These are phyloP conservation scores for Drosophila kuntzei DNA, from an alignment of 2,888 invertebrate genomes.

Conservation along the genomic window DNA sequence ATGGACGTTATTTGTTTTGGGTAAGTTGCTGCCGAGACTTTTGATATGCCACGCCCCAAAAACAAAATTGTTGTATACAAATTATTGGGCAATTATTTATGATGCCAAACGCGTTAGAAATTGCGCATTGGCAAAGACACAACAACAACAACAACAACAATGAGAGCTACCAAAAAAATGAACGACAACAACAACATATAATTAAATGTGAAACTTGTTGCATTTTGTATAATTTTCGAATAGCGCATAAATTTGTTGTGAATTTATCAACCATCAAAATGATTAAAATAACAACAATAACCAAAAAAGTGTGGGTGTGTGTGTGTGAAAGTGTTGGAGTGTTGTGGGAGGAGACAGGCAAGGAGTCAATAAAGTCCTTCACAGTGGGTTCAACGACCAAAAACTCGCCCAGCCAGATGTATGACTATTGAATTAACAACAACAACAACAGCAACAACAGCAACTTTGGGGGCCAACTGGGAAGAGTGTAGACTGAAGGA, in stretches of 20 bases:
- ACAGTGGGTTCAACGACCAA: constrained; percentile 55
- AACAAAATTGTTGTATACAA: constrained; percentile 15
- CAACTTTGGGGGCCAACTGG: constrained; percentile 52
- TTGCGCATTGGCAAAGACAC: constrained; percentile 55
- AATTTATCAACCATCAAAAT: constrained; percentile 36
- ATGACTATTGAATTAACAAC: constrained; percentile 37
- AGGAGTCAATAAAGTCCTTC: constrained; percentile 45
- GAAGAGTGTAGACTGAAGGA: neutral
- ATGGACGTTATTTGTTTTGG: constrained; percentile 15
- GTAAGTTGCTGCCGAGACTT: constrained; percentile 36
- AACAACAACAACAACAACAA: constrained; percentile 8
- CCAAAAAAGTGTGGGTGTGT: constrained; percentile 6
- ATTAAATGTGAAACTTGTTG: constrained; percentile 61
- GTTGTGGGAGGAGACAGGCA: constrained; percentile 11
- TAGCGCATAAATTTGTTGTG: constrained; percentile 56
- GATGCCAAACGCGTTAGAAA: constrained; percentile 57
- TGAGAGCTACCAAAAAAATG: constrained; percentile 4
- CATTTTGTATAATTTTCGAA: constrained; percentile 54
- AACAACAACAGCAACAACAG: constrained; percentile 27
- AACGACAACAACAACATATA: constrained; percentile 22
- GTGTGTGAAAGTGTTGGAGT: constrained; percentile 2
- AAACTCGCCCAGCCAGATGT: constrained; percentile 54
- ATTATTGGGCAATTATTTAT: constrained; percentile 29
- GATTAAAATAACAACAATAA: constrained; percentile 8
- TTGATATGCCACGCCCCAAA: constrained; percentile 35